Evolutionary conservation across 2,797 vertebrate genomes (phyloP), one percentile per base, ranked within the genome.

Genomic region (Philypnodon macrostomus): DNA sequence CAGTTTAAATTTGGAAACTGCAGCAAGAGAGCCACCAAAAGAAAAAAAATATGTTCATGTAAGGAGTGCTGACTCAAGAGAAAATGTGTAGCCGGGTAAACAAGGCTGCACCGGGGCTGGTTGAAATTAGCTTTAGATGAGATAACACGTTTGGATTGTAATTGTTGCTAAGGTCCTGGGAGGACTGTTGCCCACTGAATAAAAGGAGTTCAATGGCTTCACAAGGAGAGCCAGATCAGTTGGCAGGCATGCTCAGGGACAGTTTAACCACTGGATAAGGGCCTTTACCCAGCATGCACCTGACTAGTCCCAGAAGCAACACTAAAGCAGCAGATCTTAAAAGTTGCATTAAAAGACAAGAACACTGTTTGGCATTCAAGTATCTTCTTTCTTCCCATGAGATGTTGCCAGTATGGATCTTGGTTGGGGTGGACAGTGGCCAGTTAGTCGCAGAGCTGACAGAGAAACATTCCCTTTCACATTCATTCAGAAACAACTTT

Each of bases 61-160:
- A 18, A 30, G 11, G 70, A 69, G 15, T 48, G 71, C 62, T 66
- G 65, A 80, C 45, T 72, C 63, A 39, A 11, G 40, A 69, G 40
- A 34, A 57, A 63, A 54, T 47, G 53, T 39, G 37, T 53, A 42
- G 41, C 38, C 16, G 11, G 55, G 67, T 75, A 70, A 77, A 82
- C 54, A 75, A 63, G 51, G 47, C n/a, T n/a, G n/a, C 65, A 67
- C 55, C 34, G 42, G 70, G 53, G 64, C 55, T 6, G 7, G 39
- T 30, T 61, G 49, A 59, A 77, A 76, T 65, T 74, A 58, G 50
- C 63, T 45, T 31, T 29, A 49, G 67, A 70, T 15, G 49, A 63
- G 65, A 73, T 73, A 75, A 70, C 59, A 61, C 62, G 45, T 77
- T 63, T 53, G 44, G 59, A 74, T 72, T 50, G 71, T 73, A 76